These are phyloP conservation scores for Vombatus ursinus DNA, from an alignment of 2,113 vertebrate species.

Conservation along the genomic window DNA sequence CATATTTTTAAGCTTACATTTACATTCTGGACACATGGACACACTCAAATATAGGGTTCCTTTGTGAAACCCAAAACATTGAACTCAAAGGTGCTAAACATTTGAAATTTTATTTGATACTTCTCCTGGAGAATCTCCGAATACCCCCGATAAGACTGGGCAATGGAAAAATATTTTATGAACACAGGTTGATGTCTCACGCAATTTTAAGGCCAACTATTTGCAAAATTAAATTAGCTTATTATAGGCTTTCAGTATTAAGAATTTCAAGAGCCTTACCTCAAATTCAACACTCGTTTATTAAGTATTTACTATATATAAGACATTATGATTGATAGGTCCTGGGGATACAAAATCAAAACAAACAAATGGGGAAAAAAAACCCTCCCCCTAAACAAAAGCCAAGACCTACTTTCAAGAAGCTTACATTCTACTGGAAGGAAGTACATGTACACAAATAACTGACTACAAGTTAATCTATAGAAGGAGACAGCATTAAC, in stretches of 20 bases:
- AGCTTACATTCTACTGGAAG: neutral
- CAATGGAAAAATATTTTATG: neutral
- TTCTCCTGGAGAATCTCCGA: conserved; percentile 23
- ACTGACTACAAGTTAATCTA: neutral
- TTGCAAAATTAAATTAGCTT: neutral
- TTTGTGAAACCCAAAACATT: conserved; percentile 69
- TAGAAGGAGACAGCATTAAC: neutral
- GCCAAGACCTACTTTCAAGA: neutral
- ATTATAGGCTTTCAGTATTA: neutral
- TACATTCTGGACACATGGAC: conserved; percentile 54
- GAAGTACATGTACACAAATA: neutral
- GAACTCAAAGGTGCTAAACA: conserved; percentile 73
- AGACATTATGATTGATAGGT: neutral
- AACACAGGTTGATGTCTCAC: neutral
- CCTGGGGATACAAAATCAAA: neutral
- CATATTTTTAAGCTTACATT: conserved; percentile 51
- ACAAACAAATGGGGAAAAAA: neutral
- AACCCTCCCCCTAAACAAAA: neutral
- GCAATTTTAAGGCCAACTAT: neutral
- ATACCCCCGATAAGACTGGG: neutral
- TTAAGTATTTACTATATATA: neutral
- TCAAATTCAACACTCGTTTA: neutral
- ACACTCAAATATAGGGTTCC: conserved; percentile 72
- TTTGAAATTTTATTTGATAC: conserved; percentile 61
- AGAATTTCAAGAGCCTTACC: neutral